Base-by-base conservation (phyloP, 2,797 vertebrate genomes). In the Luscinia megarhynchos region DNA sequence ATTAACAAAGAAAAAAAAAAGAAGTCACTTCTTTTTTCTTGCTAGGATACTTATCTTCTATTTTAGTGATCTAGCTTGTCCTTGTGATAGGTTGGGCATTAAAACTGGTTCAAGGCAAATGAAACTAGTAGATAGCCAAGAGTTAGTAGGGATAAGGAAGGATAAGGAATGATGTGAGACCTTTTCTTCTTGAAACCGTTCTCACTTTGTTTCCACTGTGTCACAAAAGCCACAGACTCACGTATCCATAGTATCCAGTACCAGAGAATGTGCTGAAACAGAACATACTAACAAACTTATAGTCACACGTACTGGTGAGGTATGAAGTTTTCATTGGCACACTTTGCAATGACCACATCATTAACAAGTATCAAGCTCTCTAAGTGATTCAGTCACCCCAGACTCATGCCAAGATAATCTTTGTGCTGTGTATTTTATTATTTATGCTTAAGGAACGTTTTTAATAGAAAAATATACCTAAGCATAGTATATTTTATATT, bases 241-340 rank as follows among this genome's bases (percentile, higher is more conserved):
- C 10, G 3, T 57, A 29, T 36, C 68, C 46, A 69, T 4, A 34
- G n/a, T 9, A 34, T 16, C 36, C 3, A 3, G 12, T 27, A 54
- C n/a, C 59, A 79, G 54, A 50, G 86, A 84, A 84, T 12, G 38
- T 57, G 48, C 59, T 76, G 61, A 79, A 94, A 87, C 10, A 79
- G 67, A 88, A 34, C 17, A 34, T 15, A 9, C 45, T 73, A 84
- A 73, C 73, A 78, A 84, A 90, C 50, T 63, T 63, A 13, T 0
- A 76, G 8, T 48, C 10, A 90, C 66, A 73, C 0, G 1, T 66
- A 73, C 48, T 62, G 58, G 70, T 58, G 77, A 75, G 53, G 43
- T 82, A 84, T 41, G 70, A 90, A 91, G 91, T 86, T 96, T 97
- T 93, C 74, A 81, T 78, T 95, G 94, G 94, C 93, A 90, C 26